Evolutionary conservation across 2,888 invertebrate genomes (phyloP).

Genomic region (Heteromyza rotundicornis): DNA sequence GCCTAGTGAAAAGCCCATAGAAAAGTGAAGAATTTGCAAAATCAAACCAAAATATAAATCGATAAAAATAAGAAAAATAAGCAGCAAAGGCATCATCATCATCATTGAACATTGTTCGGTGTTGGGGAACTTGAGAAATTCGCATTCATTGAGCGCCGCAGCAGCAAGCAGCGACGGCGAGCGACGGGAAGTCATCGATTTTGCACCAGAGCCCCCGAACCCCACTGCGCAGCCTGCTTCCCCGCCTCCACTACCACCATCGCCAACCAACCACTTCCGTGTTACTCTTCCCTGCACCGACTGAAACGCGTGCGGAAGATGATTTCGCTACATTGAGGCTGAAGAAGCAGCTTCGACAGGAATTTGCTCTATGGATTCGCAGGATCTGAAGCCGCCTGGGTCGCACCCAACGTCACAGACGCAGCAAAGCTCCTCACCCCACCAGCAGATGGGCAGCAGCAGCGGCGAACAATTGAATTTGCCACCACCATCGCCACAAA

Average conservation of each 20-base stretch:
- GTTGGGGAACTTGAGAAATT: not conserved
- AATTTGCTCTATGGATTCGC: slow-evolving; percentile 31
- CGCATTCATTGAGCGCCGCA: not conserved
- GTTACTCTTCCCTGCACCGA: slow-evolving; percentile 15
- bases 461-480: slow-evolving; percentile 37
- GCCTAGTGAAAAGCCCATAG: slow-evolving; percentile 9
- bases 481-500: slow-evolving; percentile 47
- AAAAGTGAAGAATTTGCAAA: slow-evolving; percentile 23
- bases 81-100: too few species aligned
- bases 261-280: not conserved
- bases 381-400: slow-evolving; percentile 32
- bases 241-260: not conserved
- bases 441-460: slow-evolving; percentile 10
- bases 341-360: not conserved
- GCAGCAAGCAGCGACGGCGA: not conserved
- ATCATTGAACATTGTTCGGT: too few species aligned
- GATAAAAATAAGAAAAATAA: not conserved
- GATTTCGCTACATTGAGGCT: slow-evolving; percentile 10
- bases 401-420: slow-evolving; percentile 22
- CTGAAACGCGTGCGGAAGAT: slow-evolving; percentile 25
- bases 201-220: slow-evolving; percentile 24
- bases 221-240: not conserved
- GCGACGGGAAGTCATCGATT: slow-evolving; percentile 30
- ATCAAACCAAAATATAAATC: slow-evolving; percentile 16
- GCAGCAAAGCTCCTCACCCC: slow-evolving; percentile 1